phyloP scores from a whole-genome alignment of 2,113 vertebrate species.

The Epinephelus lanceolatus region DNA sequence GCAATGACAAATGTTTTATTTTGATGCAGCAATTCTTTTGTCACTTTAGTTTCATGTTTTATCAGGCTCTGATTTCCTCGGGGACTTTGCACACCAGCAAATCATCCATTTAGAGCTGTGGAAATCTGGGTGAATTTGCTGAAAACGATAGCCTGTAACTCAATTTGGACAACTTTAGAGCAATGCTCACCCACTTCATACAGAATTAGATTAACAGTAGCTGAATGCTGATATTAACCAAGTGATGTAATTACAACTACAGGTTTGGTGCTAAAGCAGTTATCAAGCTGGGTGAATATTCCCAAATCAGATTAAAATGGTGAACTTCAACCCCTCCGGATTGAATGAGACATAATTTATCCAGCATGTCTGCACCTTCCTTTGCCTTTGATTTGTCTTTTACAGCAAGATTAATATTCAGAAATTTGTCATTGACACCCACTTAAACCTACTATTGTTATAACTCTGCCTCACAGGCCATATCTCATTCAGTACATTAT shows the following conservation, averaged over 20 bases:
- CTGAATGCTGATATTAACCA: constrained; percentile 83
- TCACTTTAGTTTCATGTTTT: constrained; percentile 71
- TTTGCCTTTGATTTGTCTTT: constrained; percentile 72
- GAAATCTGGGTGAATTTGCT: constrained; percentile 73
- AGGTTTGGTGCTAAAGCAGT: constrained; percentile 84
- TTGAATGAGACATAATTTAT: constrained; percentile 64
- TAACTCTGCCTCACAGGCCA: constrained; percentile 8
- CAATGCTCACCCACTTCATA: constrained; percentile 68
- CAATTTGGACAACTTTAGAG: constrained; percentile 78
- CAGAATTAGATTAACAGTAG: constrained; percentile 79
- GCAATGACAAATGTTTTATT: constrained; percentile 65
- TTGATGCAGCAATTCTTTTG: constrained; percentile 61
- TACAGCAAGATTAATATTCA: constrained; percentile 41
- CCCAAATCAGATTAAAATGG: constrained; percentile 78
- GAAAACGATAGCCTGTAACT: constrained; percentile 82
- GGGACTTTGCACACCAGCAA: constrained; percentile 60
- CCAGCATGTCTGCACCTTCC: constrained; percentile 23
- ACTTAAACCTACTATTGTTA: constrained; percentile 46
- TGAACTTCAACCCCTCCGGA: constrained; percentile 74
- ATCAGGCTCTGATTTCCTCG: constrained; percentile 77
- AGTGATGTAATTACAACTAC: constrained; percentile 84
- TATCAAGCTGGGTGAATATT: constrained; percentile 80
- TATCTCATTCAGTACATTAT: constrained; percentile 1
- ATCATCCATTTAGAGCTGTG: constrained; percentile 65
- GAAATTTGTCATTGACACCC: constrained; percentile 31